Base-by-base conservation (phyloP, 1,140 invertebrate genomes). In the Hycleus cichorii region DNA sequence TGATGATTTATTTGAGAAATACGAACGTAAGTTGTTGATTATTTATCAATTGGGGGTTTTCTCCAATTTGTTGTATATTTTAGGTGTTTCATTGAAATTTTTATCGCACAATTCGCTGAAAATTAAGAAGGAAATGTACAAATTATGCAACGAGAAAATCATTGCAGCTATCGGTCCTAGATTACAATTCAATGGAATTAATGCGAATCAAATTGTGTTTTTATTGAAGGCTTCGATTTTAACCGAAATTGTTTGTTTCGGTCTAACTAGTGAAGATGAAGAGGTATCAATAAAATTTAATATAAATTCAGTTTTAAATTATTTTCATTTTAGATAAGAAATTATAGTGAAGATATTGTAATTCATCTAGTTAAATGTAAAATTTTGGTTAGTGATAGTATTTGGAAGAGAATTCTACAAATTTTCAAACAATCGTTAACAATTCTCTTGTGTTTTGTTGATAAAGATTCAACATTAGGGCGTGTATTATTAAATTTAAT, bases 211-310 rank as follows among this genome's bases (percentile, higher is more conserved):
- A 59, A 59, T 80, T 38, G 53, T 66, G 26, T 80, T 85, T 68
- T 64, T 86, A 24, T 74, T 81, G 43, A 74, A 81, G 58, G 66
- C 77, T 2, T 72, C 70, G 49, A 72, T 86, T 39, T 64, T 87
- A 12, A 80, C 74, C n/a, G 82, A 86, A 73, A 82, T 87, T 50
- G 79, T 82, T 59, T 78, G 77, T 65, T 77, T 83, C 63, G 84
- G 84, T 46, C 60, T 81, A 5, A 77, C 71, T 7, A 77, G 76
- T 39, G 72, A 32, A 32, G 32, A 32, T 32, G 4, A 32, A 32
- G 32, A 3, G 32, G 32, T 32, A 7, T 18, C 1, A 18, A 18
- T 18, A 18, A 18, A 18, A 18, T 18, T 18, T 18, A 1, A 1
- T 18, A 18, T 18, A 18, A 18, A 18, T 18, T 39, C 39, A 4